phyloP scores from a whole-genome alignment of 2,888 invertebrate genomes.

The Hyalella azteca region DNA sequence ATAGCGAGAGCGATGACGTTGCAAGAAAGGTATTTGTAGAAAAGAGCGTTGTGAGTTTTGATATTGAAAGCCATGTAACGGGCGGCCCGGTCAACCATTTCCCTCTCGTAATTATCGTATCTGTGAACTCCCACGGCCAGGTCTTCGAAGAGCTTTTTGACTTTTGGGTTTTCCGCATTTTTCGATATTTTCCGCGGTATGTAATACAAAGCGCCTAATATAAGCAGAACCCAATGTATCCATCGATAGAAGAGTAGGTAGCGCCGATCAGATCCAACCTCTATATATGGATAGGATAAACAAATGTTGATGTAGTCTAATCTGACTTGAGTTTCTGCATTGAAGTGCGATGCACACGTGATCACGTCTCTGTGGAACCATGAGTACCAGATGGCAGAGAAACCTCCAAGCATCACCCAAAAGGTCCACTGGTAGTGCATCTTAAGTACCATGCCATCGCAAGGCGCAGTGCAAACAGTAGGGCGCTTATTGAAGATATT shows the following conservation, averaged over 20 bases:
- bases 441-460: constrained; percentile 58
- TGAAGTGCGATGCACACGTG: constrained; percentile 58
- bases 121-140: constrained; percentile 54
- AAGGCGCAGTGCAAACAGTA: constrained; percentile 57
- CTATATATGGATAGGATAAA: constrained; percentile 55
- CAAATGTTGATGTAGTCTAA: constrained; percentile 58
- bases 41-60: constrained; percentile 58
- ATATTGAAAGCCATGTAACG: constrained; percentile 54
- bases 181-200: constrained; percentile 57
- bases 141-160: constrained; percentile 57
- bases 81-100: constrained; percentile 55
- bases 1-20: constrained; percentile 53
- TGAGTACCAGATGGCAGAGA: constrained; percentile 57
- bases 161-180: constrained; percentile 56
- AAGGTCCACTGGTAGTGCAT: constrained; percentile 59
- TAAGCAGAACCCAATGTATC: constrained; percentile 56
- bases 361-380: constrained; percentile 58
- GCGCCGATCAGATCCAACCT: constrained; percentile 47
- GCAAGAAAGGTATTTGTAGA: constrained; percentile 58
- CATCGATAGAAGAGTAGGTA: constrained; percentile 58
- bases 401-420: constrained; percentile 57
- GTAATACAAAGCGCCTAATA: constrained; percentile 55
- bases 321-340: constrained; percentile 58
- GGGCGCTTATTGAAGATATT: constrained; percentile 59
- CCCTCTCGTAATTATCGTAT: constrained; percentile 52